These are phyloP conservation scores for Cryptomyrus ogoouensis DNA, from an alignment of 2,113 vertebrate genomes.

Conservation along the genomic window DNA sequence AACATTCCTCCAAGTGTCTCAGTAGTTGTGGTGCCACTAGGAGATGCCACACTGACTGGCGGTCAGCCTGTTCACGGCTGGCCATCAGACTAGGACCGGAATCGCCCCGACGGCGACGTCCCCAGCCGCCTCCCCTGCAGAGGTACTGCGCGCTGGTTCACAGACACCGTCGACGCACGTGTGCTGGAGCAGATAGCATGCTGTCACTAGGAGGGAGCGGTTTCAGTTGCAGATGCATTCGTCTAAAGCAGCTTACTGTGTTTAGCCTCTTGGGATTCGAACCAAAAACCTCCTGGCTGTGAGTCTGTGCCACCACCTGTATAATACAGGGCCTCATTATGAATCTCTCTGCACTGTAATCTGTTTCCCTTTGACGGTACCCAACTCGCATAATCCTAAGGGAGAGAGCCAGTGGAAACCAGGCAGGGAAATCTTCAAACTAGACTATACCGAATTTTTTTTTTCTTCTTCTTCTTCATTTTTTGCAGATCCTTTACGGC, in stretches of 20 bases:
- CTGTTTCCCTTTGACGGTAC: background rate
- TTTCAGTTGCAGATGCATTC: background rate
- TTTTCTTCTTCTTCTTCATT: background rate
- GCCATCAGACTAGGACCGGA: constrained; percentile 50
- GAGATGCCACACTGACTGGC: constrained; percentile 42
- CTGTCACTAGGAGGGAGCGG: background rate
- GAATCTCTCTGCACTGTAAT: background rate
- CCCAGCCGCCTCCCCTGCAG: background rate
- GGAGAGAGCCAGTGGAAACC: background rate
- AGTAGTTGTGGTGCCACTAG: constrained; percentile 23
- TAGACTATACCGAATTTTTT: background rate
- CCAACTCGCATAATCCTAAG: background rate
- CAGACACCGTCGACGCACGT: background rate
- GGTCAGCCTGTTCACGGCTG: constrained; percentile 50
- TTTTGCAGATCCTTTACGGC: background rate
- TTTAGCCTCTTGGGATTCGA: background rate
- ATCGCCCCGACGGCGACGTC: constrained; percentile 23
- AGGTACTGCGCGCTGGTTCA: background rate
- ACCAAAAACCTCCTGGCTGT: background rate
- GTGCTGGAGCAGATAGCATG: background rate
- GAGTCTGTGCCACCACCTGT: background rate
- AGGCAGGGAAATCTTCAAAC: background rate
- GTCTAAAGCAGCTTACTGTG: background rate
- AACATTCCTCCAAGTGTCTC: background rate
- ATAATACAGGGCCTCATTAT: background rate